A percentile compares a stretch with the other conserved stretches of the same genome.
Evolutionary conservation across 2,888 invertebrate genomes (phyloP).

Genomic region (Sclerodermus sp.): DNA sequence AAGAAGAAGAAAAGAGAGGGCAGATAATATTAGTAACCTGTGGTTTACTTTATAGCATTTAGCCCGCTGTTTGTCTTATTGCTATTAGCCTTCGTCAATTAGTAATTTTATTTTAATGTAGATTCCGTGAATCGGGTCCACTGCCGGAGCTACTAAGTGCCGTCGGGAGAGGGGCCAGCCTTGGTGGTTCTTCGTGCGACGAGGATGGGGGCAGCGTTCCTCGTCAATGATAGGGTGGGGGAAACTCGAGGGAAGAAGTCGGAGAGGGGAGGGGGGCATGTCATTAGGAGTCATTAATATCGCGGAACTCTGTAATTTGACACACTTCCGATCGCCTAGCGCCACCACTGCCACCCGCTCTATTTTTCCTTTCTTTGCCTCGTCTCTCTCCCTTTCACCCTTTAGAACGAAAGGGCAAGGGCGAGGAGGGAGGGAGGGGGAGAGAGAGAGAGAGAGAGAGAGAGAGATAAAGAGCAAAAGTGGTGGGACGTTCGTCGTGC

Average conservation of each 20-base stretch:
- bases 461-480: too few species aligned
- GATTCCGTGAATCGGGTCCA: conserved; percentile 49
- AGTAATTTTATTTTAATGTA: conserved; percentile 56
- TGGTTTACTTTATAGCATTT: conserved; percentile 57
- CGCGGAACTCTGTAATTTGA: conserved; percentile 56
- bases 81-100: conserved; percentile 55
- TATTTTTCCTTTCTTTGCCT: conserved; percentile 27
- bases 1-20: conserved; percentile 8
- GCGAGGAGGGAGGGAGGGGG: too few species aligned
- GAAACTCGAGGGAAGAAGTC: conserved; percentile 14
- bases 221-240: conserved; percentile 5
- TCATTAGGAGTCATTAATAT: conserved; percentile 57
- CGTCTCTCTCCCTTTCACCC: conserved; percentile 3
- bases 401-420: too few species aligned
- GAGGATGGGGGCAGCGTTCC: conserved; percentile 3
- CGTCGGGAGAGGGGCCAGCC: conserved; percentile 7
- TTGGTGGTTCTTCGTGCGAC: not conserved
- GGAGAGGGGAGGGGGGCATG: conserved; percentile 38
- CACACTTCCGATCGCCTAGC: conserved; percentile 55
- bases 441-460: too few species aligned
- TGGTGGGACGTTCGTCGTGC: too few species aligned
- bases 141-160: conserved; percentile 2
- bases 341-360: conserved; percentile 40
- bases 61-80: conserved; percentile 56
- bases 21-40: conserved; percentile 42